Base-by-base conservation (phyloP, 1,140 invertebrate species). In the Papilio polyxenes region DNA sequence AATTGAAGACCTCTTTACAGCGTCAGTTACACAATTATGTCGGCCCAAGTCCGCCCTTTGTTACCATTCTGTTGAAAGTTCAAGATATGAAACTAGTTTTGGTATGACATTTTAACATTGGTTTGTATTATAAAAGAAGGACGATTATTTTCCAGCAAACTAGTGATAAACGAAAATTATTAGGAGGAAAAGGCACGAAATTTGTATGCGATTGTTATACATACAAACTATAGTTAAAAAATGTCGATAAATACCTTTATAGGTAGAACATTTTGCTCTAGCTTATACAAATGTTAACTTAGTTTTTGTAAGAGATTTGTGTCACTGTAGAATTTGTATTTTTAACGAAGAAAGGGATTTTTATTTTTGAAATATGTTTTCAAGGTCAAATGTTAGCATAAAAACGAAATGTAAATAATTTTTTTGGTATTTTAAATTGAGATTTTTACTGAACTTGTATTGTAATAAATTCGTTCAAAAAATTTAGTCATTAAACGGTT, bases 1-100 rank as follows among this genome's bases (percentile, higher is more conserved):
- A 72, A 72, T 72, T 72, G 65, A 40, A 37, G 65, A 37, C 65
- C 65, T 37, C 65, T 31, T 72, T 72, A 72, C 65, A 72, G 65
- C 65, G 65, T 72, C 65, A 40, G 31, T 72, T 72, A 72, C 65
- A 72, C 65, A 72, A 72, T 72, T 72, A 72, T 31, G 65, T 40
- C 65, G 23, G 31, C 31, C 23, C 31, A 72, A 72, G 65, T 15
- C 65, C 65, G 13, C 65, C 65, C 31, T 72, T 72, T 72, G 65
- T 72, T 37, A 72, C 65, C 65, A 31, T 72, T 6, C 31, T 72
- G 31, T 5, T 72, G 65, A 44, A 44, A 2, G 40, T 44, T 44
- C 4, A 37, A 72, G 31, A 72, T 37, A 31, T 8, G 8, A 15
- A 31, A 31, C 20, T 65, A 37, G 37, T 72, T 72, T 72, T 37